Conservation (phyloP, 2,797 vertebrate genomes). For the Chelon auratus region DNA sequence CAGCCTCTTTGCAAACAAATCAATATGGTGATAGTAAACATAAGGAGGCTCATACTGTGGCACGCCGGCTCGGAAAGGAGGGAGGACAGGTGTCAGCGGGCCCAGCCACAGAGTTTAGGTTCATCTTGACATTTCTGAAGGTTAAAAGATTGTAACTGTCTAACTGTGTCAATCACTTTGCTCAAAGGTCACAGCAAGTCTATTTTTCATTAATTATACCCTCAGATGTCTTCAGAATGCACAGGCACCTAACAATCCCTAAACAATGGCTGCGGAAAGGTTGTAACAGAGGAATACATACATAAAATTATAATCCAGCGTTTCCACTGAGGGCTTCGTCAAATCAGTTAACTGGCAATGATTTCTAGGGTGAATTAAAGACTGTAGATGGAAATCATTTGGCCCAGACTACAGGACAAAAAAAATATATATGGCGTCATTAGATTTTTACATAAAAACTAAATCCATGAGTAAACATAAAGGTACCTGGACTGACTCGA, state of each 20-base stretch:
- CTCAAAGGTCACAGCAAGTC: slow-evolving; percentile 85
- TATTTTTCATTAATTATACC: slow-evolving; percentile 86
- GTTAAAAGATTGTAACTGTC: slow-evolving; percentile 87
- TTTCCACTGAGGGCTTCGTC: slow-evolving; percentile 27
- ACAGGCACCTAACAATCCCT: slow-evolving; percentile 63
- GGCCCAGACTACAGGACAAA: neutral
- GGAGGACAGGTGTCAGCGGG: slow-evolving; percentile 76
- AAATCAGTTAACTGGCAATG: slow-evolving; percentile 11
- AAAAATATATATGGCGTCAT: neutral
- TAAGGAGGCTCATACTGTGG: slow-evolving; percentile 71
- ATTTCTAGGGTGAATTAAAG: slow-evolving; percentile 1
- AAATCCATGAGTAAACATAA: too few species aligned
- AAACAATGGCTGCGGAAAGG: slow-evolving; percentile 62
- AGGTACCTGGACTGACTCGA: neutral
- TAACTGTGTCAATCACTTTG: slow-evolving; percentile 83
- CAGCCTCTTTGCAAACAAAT: slow-evolving; percentile 83
- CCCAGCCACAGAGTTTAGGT: slow-evolving; percentile 76
- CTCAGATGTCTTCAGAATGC: slow-evolving; percentile 74
- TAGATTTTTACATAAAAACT: neutral
- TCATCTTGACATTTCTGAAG: slow-evolving; percentile 86
- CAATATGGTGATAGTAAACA: slow-evolving; percentile 82
- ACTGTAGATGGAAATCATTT: slow-evolving; percentile 1
- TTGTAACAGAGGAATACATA: slow-evolving; percentile 61
- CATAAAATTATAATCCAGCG: slow-evolving; percentile 58
- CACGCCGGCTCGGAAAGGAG: slow-evolving; percentile 44